Percentiles rank a stretch among this genome's conserved stretches.
Evolutionary conservation across 2,797 vertebrate genomes (phyloP).

Genomic region (Nyctibius grandis): DNA sequence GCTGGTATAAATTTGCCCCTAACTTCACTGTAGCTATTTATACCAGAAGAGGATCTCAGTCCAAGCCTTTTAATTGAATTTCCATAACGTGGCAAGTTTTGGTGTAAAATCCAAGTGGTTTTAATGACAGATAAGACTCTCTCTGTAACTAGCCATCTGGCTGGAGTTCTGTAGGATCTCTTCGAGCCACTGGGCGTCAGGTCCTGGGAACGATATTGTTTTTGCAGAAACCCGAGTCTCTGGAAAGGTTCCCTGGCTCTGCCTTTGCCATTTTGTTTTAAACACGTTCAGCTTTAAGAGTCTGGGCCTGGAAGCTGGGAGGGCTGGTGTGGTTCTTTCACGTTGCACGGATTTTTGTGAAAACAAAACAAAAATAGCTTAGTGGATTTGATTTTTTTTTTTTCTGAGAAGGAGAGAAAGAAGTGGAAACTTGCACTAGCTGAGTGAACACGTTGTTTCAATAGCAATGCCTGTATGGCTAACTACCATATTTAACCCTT

Average conservation of each 20-base stretch:
- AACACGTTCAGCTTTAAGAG: slow-evolving; percentile 7
- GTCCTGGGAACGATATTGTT: background rate
- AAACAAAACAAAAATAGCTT: slow-evolving; percentile 19
- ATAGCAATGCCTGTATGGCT: background rate
- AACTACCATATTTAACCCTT: background rate
- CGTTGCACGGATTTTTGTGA: background rate
- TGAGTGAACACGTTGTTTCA: background rate
- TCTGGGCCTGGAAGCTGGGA: background rate
- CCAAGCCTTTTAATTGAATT: background rate
- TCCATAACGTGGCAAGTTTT: background rate
- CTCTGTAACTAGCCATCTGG: background rate
- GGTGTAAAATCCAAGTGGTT: slow-evolving; percentile 15
- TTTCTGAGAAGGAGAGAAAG: background rate
- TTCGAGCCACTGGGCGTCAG: background rate
- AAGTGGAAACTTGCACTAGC: background rate
- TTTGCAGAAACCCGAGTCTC: slow-evolving; percentile 9
- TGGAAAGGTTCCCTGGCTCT: slow-evolving; percentile 1
- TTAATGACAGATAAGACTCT: slow-evolving; percentile 29
- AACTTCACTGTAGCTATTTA: background rate
- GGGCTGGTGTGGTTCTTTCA: slow-evolving; percentile 24
- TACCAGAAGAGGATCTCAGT: background rate
- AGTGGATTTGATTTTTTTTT: background rate
- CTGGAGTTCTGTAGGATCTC: background rate
- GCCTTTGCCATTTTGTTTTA: slow-evolving; percentile 37
- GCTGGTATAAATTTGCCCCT: background rate